These are phyloP conservation scores for mouse (Mus musculus) DNA, from an alignment of 2,113 vertebrate genomes.

Conservation along the genomic window GRCm39 chr13:76748001-76748500, in stretches of 20 bases:
- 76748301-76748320: not conserved
- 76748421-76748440: not conserved
- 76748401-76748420: not conserved
- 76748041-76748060: not conserved
- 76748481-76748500: not conserved
- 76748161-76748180: not conserved
- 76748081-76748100: not conserved
- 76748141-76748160: not conserved
- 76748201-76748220: not conserved
- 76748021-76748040: not conserved
- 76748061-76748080: not conserved
- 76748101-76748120: not conserved
- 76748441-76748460: not conserved
- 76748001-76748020: not conserved
- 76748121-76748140: not conserved
- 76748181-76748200: not conserved
- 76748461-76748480: conserved; percentile 23
- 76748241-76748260: not conserved
- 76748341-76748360: not conserved
- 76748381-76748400: not conserved
- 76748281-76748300: not conserved
- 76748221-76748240: not conserved
- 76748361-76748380: not conserved
- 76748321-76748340: not conserved
- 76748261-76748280: not conserved